These are phyloP conservation scores for Brachypteracias leptosomus DNA, from an alignment of 2,113 vertebrate genomes.

Conservation along the genomic window DNA sequence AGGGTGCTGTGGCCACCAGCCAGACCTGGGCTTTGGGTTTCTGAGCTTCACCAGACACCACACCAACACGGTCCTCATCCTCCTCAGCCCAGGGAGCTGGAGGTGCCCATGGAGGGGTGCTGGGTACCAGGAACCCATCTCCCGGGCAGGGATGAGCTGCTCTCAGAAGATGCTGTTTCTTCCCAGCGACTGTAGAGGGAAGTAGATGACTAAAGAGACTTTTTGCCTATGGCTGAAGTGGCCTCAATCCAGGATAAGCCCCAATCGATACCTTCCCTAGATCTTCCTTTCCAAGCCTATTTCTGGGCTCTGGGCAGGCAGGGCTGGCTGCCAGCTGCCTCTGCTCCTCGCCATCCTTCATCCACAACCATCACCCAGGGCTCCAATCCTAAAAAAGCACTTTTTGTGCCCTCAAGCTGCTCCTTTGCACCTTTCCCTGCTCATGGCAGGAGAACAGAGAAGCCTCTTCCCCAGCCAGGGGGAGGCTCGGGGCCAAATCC, in stretches of 20 bases:
- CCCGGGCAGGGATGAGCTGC: fast-evolving
- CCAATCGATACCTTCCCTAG: not conserved
- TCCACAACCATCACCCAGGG: not conserved
- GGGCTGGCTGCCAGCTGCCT: not conserved
- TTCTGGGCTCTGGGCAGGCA: not conserved
- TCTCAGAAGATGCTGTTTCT: not conserved
- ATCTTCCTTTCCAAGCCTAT: not conserved
- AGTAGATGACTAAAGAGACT: slow-evolving; percentile 40
- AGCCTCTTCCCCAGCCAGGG: not conserved
- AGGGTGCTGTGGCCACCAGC: not conserved
- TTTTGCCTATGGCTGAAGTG: slow-evolving; percentile 1
- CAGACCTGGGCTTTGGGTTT: fast-evolving
- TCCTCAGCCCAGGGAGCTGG: not conserved
- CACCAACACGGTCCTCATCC: fast-evolving
- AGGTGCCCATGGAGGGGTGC: not conserved
- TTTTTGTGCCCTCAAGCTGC: not conserved
- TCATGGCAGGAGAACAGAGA: not conserved
- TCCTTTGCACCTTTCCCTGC: not conserved
- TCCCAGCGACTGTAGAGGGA: slow-evolving; percentile 29
- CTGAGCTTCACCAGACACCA: fast-evolving
- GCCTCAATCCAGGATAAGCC: not conserved
- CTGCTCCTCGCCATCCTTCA: fast-evolving
- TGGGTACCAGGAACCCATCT: not conserved
- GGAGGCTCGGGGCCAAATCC: not conserved
- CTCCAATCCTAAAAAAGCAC: not conserved